Percentiles rank a stretch among this genome's conserved stretches.
phyloP scores from a whole-genome alignment of 1,140 invertebrate species.

The Listronotus oregonensis region DNA sequence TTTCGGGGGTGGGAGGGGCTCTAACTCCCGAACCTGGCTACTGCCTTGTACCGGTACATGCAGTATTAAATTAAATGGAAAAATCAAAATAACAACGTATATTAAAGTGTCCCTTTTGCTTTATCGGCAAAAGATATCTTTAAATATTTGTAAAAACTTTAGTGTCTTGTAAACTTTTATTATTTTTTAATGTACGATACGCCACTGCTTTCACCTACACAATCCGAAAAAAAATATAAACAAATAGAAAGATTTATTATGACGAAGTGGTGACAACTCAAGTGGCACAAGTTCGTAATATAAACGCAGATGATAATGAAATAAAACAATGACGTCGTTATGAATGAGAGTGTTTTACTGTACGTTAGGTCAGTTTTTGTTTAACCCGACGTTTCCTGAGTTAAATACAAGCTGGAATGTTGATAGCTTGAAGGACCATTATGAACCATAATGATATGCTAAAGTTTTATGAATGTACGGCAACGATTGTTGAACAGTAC shows the following conservation, averaged over 20 bases:
- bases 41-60: too few species aligned
- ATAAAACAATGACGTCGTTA: slow-evolving; percentile 12
- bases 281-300: slow-evolving; percentile 8
- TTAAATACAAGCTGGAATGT: slow-evolving; percentile 6
- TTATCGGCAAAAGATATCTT: too few species aligned
- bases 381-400: slow-evolving; percentile 8
- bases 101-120: too few species aligned
- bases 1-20: too few species aligned
- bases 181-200: background rate
- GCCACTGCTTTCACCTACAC: slow-evolving; percentile 1
- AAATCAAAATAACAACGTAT: too few species aligned
- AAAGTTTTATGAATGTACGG: too few species aligned
- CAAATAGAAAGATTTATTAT: slow-evolving; percentile 13
- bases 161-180: too few species aligned
- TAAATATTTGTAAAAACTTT: too few species aligned
- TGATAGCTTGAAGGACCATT: slow-evolving; percentile 5
- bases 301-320: slow-evolving; percentile 3
- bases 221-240: background rate
- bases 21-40: too few species aligned
- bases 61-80: too few species aligned
- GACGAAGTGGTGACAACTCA: slow-evolving; percentile 7
- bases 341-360: slow-evolving; percentile 5
- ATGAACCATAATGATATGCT: background rate
- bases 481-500: too few species aligned
- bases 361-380: slow-evolving; percentile 13